Evolutionary conservation across 2,113 vertebrate genomes (phyloP), one percentile per base, ranked within the genome.

Genomic region (Psittacus erithacus): DNA sequence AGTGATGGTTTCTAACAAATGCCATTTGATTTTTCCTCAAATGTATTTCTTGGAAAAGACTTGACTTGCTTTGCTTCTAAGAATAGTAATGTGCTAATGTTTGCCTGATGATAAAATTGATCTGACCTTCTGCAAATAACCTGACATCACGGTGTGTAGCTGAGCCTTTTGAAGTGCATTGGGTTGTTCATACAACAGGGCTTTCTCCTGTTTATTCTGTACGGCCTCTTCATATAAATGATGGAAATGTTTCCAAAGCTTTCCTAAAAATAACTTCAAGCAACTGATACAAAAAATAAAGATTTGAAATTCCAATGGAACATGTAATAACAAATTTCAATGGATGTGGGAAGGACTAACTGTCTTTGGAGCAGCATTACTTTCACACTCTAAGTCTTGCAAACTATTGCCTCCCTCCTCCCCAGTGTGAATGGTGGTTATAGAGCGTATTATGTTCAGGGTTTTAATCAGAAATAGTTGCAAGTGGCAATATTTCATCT

Each of bases 81-180:
- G 85, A 79, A 90, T 86, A 92, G 35, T 47, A 68, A 88, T 68
- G 83, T 88, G 35, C 39, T 90, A 62, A 86, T 62, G 22, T 78
- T 92, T 94, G 71, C 59, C 50, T 53, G 28, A 70, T 88, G 41
- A 77, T 86, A 67, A 94, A 91, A 90, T 53, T 80, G 67, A 86
- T 93, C 67, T 75, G 90, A 92, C 73, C 68, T 94, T 90, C 88
- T 78, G 60, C 73, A 92, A 93, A 80, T 83, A 74, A 71, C 53
- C 33, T 78, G 79, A 64, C 29, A 68, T 82, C 25, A 24, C 2
- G 1, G 43, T 0, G 0, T 28, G 22, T 22, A 49, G 47, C 46
- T 81, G 55, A 70, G 52, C 43, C 43, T 78, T 81, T 41, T 55
- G 47, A 86, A 81, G 50, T 25, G 29, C 31, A 44, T 47, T 70